phyloP scores from a whole-genome alignment of 2,113 vertebrate genomes.

The Pollachius pollachius region DNA sequence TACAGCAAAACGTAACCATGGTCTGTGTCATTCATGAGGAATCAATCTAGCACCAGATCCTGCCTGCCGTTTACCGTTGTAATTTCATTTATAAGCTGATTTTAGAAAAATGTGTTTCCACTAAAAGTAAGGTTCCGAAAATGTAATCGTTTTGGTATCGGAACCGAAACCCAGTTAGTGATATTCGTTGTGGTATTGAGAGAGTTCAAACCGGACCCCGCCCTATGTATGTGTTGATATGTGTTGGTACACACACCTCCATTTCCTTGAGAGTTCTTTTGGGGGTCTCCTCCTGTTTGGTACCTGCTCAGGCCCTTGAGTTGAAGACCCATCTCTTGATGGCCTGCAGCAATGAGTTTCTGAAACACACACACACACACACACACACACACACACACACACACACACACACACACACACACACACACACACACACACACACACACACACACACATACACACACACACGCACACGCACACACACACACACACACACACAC shows the following conservation, averaged over 20 bases:
- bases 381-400: conserved; percentile 11
- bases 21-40: no score
- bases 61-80: no score
- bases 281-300: conserved; percentile 51
- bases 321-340: conserved; percentile 71
- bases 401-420: conserved; percentile 14
- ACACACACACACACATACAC: not conserved
- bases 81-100: no score
- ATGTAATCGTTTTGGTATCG: no score
- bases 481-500: not conserved
- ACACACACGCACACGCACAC: conserved; percentile 1
- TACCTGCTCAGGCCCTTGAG: conserved; percentile 75
- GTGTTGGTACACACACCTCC: conserved; percentile 35
- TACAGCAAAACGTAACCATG: no score
- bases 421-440: conserved; percentile 14
- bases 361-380: conserved; percentile 19
- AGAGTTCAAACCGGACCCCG: no score
- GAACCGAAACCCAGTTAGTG: no score
- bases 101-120: no score
- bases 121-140: no score
- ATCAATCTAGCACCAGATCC: no score
- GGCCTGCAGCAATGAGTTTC: conserved; percentile 6
- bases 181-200: no score
- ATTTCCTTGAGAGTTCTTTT: not conserved
- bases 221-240: conserved; percentile 4